Conservation (phyloP, 2,113 vertebrate species). For the Willisornis vidua region DNA sequence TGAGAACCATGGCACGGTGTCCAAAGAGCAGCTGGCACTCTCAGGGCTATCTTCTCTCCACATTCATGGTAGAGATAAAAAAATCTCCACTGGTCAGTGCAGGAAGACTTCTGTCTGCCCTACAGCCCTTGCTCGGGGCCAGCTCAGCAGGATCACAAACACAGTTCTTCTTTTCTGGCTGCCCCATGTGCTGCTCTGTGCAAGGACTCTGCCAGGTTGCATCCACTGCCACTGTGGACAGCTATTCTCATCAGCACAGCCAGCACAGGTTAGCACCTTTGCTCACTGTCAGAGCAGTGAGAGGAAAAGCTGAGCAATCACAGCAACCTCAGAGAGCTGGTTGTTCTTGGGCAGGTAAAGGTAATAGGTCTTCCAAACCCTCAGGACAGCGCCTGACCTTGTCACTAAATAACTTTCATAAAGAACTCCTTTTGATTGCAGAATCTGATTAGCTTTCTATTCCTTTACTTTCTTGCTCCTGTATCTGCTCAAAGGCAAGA, state of each 20-base stretch:
- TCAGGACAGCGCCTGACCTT: not conserved
- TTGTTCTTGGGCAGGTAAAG: not conserved
- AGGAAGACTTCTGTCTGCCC: not conserved
- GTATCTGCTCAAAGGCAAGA: not conserved
- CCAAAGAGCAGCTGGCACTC: not conserved
- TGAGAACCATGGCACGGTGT: not conserved
- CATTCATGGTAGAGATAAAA: not conserved
- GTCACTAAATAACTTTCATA: not conserved
- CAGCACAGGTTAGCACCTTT: not conserved
- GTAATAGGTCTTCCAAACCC: not conserved
- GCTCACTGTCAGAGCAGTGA: not conserved
- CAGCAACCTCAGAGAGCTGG: not conserved
- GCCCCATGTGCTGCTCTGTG: not conserved
- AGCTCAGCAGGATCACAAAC: not conserved
- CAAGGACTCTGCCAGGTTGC: not conserved
- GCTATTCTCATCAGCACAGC: not conserved
- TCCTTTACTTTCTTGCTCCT: not conserved
- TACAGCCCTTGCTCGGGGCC: accelerated
- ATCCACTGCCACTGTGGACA: not conserved
- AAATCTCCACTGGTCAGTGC: not conserved
- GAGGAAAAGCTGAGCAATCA: not conserved
- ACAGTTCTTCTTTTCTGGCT: not conserved
- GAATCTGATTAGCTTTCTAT: not conserved
- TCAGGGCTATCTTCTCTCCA: not conserved
- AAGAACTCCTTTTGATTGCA: not conserved